Percentiles rank a stretch among this genome's conserved stretches.
phyloP scores from a whole-genome alignment of 2,888 invertebrate genomes.

The Choristoneura rosaceana region DNA sequence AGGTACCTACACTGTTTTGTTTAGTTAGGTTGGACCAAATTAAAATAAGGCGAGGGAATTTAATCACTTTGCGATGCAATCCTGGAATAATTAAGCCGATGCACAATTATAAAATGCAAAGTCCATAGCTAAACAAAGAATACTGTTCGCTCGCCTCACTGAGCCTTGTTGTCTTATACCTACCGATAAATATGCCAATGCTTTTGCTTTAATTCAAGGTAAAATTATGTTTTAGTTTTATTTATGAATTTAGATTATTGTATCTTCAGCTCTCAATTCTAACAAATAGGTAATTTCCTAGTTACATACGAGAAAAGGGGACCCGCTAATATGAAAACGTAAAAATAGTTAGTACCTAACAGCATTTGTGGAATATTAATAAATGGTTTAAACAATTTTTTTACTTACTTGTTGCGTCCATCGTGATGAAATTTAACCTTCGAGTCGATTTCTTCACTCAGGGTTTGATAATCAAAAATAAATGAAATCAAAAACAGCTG shows the following conservation, averaged over 20 bases:
- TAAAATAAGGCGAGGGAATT: slow-evolving; percentile 44
- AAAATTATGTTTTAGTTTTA: neutral
- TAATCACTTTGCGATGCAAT: neutral
- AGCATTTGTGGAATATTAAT: neutral
- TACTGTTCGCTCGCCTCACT: neutral
- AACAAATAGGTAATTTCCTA: neutral
- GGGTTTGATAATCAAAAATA: slow-evolving; percentile 45
- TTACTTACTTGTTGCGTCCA: slow-evolving; percentile 83
- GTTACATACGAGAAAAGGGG: too few relatives aligned
- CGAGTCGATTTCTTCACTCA: slow-evolving; percentile 62
- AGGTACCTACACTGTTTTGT: neutral
- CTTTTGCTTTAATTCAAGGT: slow-evolving; percentile 9
- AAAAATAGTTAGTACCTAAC: neutral
- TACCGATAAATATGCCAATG: neutral
- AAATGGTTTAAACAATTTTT: slow-evolving; percentile 35
- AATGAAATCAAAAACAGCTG: slow-evolving; percentile 39
- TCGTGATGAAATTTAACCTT: slow-evolving; percentile 78
- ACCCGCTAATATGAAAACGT: neutral
- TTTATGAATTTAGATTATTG: neutral
- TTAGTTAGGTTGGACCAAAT: neutral
- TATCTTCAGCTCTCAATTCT: neutral
- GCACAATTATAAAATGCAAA: slow-evolving; percentile 10
- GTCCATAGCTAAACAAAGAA: slow-evolving; percentile 14
- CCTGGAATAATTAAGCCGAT: neutral
- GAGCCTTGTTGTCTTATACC: neutral